Evolutionary conservation across 2,797 vertebrate species (phyloP), one percentile per base, ranked within the genome.

Genomic region (Linurgus olivaceus): DNA sequence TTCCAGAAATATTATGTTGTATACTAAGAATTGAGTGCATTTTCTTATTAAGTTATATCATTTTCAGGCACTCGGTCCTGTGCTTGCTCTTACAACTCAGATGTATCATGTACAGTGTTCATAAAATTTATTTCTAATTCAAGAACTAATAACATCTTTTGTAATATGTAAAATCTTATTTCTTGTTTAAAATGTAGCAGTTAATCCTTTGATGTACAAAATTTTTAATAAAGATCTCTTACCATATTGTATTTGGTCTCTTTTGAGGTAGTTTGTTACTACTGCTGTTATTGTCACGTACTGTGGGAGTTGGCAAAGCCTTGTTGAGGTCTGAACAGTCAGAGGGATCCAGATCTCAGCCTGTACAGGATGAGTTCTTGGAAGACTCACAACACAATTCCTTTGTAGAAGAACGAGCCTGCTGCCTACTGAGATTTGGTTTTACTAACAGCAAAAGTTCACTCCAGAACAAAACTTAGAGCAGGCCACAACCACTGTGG

Each of bases 181-280:
- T 87, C 94, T 97, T 96, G 88, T 97, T 95, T 95, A 94, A 96
- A 96, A 94, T 89, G 75, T 95, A 98, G 96, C 85, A 96, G 96
- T 97, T 98, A 98, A 97, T 98, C 98, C 96, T 98, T 97, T 97
- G 95, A 98, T 98, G 98, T 99, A 97, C 97, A 98, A 97, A 98
- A 96, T 98, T 98, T 98, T 98, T 98, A 98, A 97, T 98, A 99
- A 99, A 99, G 98, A 95, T 98, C 96, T 97, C 90, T 96, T 96
- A 89, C 93, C 82, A 90, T 90, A 94, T 37, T 67, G 79, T 92
- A 85, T 48, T 80, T 55, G 82, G 65, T 77, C 74, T 79, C 48
- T 67, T 76, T 76, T 20, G 63, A 90, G 48, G 26, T 42, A 67
- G 62, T 88, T 91, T 87, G 50, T 74, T n/a, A 37, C 17, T 48